These are phyloP conservation scores for Panagrolaimus sp. DNA, from an alignment of 1,140 invertebrate genomes.

Conservation along the genomic window DNA sequence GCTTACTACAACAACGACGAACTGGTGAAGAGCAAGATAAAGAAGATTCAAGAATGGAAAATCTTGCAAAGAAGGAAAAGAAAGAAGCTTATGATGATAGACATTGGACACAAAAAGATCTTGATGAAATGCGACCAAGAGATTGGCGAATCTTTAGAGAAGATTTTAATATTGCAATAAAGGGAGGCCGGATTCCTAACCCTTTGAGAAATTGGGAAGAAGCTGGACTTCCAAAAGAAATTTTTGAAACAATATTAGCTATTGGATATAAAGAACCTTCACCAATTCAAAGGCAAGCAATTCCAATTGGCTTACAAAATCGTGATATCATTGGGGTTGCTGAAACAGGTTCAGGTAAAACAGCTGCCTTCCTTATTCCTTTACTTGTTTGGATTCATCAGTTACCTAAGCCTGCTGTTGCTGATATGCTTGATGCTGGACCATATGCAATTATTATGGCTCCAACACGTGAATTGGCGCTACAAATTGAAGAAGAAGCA, in stretches of 20 bases:
- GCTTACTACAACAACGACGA: slow-evolving; percentile 83
- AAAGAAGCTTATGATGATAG: slow-evolving; percentile 77
- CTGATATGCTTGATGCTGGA: slow-evolving; percentile 72
- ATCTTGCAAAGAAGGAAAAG: slow-evolving; percentile 7
- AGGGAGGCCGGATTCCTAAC: slow-evolving; percentile 90
- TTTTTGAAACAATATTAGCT: slow-evolving; percentile 87
- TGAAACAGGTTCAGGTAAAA: slow-evolving; percentile 97
- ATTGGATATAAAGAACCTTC: slow-evolving; percentile 96
- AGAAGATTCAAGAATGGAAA: slow-evolving; percentile 65
- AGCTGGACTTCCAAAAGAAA: slow-evolving; percentile 79
- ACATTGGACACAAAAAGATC: slow-evolving; percentile 92
- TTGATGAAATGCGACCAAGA: slow-evolving; percentile 92
- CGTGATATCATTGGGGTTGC: slow-evolving; percentile 98
- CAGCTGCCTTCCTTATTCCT: slow-evolving; percentile 93
- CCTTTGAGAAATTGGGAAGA: slow-evolving; percentile 92
- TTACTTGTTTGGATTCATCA: slow-evolving; percentile 95
- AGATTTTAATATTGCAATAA: slow-evolving; percentile 98
- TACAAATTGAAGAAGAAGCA: slow-evolving; percentile 99
- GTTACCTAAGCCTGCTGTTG: slow-evolving; percentile 71
- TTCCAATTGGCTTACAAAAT: slow-evolving; percentile 95
- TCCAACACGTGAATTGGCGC: slow-evolving; percentile 94
- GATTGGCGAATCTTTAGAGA: slow-evolving; percentile 99
- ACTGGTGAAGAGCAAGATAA: slow-evolving; percentile 96
- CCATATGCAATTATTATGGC: slow-evolving; percentile 98
- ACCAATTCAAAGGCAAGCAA: slow-evolving; percentile 96